These are phyloP conservation scores for Drymonia ruficornis DNA, from an alignment of 2,888 invertebrate species.

Conservation along the genomic window DNA sequence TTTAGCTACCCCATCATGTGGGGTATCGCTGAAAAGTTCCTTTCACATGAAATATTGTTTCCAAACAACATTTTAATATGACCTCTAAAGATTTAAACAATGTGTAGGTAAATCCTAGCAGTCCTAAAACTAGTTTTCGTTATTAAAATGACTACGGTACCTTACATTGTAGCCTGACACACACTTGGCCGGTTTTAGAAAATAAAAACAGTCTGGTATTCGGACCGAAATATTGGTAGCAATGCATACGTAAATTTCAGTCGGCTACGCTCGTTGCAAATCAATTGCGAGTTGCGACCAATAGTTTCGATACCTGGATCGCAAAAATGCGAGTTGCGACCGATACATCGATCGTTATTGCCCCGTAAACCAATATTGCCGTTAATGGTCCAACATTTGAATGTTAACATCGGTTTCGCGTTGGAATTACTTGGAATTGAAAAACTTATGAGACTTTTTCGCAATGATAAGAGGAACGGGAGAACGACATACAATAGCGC, in stretches of 20 bases:
- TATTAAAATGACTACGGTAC: no score
- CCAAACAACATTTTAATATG: no score
- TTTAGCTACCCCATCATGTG: no score
- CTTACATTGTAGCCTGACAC: no score
- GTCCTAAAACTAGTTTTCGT: no score
- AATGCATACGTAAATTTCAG: slow-evolving; percentile 39
- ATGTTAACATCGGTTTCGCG: slow-evolving; percentile 55
- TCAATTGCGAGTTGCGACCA: slow-evolving; percentile 51
- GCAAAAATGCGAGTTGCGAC: slow-evolving; percentile 52
- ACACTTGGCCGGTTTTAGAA: no score
- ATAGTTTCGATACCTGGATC: slow-evolving; percentile 61
- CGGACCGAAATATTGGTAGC: slow-evolving; percentile 31
- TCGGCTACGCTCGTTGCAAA: slow-evolving; percentile 41
- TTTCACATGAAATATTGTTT: no score
- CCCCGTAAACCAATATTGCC: slow-evolving; percentile 59
- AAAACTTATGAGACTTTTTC: slow-evolving; percentile 16
- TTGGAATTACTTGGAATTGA: slow-evolving; percentile 30
- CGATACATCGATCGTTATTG: slow-evolving; percentile 57
- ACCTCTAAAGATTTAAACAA: no score
- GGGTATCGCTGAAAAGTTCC: no score
- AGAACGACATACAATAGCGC: not conserved
- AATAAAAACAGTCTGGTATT: not conserved
- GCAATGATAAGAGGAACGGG: not conserved
- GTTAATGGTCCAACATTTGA: slow-evolving; percentile 63
- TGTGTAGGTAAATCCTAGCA: no score